phyloP scores from a whole-genome alignment of 1,140 invertebrate species.

The Protaetia brevitarsis region DNA sequence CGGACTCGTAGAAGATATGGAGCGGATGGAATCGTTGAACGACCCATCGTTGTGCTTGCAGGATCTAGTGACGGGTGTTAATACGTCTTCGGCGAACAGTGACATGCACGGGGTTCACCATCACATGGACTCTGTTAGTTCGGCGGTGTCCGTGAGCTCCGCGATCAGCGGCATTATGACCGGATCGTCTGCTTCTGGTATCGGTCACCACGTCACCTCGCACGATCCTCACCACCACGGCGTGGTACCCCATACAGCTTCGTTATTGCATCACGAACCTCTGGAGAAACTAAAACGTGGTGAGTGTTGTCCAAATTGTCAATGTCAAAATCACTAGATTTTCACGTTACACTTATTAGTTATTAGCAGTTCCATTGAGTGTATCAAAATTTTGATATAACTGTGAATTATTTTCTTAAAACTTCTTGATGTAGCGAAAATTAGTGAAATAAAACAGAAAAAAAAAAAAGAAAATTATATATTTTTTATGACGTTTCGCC shows the following conservation, averaged over 20 bases:
- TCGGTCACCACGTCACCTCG: slow-evolving; percentile 51
- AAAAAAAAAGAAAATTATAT: too few relatives aligned
- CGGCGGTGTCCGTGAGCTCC: slow-evolving; percentile 62
- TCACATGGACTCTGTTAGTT: slow-evolving; percentile 58
- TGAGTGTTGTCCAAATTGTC: slow-evolving; percentile 51
- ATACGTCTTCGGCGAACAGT: slow-evolving; percentile 48
- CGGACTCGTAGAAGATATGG: slow-evolving; percentile 41
- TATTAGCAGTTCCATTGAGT: too few relatives aligned
- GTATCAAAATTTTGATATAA: too few relatives aligned
- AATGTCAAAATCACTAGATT: background rate
- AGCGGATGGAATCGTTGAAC: slow-evolving; percentile 59
- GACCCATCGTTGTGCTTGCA: slow-evolving; percentile 69
- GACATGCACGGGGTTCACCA: slow-evolving; percentile 57
- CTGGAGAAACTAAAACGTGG: slow-evolving; percentile 80
- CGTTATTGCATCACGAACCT: slow-evolving; percentile 69
- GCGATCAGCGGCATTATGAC: slow-evolving; percentile 67
- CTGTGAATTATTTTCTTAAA: too few relatives aligned
- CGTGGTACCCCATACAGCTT: slow-evolving; percentile 49
- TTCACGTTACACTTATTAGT: too few relatives aligned
- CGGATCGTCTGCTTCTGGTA: slow-evolving; percentile 50
- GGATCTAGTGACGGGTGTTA: slow-evolving; percentile 61
- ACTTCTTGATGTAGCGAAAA: too few relatives aligned
- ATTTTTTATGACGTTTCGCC: too few relatives aligned
- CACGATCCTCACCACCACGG: slow-evolving; percentile 49
- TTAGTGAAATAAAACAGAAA: too few relatives aligned